Evolutionary conservation across 2,888 invertebrate species (phyloP).

Genomic region (Megalurothrips usitatus): DNA sequence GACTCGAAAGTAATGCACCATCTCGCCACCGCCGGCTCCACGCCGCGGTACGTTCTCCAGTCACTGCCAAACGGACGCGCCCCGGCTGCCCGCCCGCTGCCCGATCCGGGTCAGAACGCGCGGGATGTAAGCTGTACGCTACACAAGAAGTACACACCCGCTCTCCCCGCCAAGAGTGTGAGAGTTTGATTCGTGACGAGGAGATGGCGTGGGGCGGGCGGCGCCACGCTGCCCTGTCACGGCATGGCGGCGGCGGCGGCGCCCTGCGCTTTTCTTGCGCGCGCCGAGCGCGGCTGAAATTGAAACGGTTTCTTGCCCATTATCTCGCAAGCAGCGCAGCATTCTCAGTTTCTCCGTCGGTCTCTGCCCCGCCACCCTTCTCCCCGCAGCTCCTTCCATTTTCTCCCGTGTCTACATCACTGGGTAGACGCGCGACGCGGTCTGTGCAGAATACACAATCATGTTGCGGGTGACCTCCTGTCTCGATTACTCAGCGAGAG

Average conservation of each 20-base stretch:
- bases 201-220: background rate
- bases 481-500: background rate
- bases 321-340: background rate
- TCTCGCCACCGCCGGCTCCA: too few species aligned
- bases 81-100: too few species aligned
- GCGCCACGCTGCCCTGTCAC: background rate
- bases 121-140: too few species aligned
- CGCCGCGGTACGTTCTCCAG: too few species aligned
- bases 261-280: background rate
- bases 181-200: background rate
- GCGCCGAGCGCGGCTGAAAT: background rate
- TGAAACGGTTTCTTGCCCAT: constrained; percentile 17
- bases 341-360: background rate
- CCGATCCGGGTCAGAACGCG: too few species aligned
- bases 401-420: too few species aligned
- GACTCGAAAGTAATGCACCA: too few species aligned
- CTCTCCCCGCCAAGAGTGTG: too few species aligned
- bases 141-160: too few species aligned
- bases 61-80: too few species aligned
- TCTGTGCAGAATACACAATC: background rate
- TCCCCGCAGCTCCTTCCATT: background rate
- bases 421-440: background rate
- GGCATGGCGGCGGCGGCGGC: background rate
- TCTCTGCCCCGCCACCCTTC: background rate
- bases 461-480: background rate